Evolutionary conservation across 1,140 invertebrate genomes (phyloP).

Genomic region (Drosophila malerkotliana): DNA sequence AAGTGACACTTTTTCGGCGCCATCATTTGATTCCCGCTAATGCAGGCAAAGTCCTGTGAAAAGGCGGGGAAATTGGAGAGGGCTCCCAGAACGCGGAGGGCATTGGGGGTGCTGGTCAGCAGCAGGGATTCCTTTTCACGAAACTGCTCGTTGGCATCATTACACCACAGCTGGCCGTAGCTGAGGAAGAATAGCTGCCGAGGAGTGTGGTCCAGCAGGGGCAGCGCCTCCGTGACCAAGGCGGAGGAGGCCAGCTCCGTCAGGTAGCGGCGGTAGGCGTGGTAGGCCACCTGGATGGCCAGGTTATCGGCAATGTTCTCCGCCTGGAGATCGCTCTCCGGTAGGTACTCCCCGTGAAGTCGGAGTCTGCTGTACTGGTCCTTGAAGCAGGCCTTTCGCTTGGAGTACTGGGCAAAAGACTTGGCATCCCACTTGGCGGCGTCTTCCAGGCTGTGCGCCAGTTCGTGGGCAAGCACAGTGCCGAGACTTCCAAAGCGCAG

Average conservation of each 20-base stretch:
- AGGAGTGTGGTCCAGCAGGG: constrained; percentile 84
- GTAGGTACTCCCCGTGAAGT: constrained; percentile 84
- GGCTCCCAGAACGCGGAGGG: constrained; percentile 60
- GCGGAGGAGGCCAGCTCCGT: constrained; percentile 17
- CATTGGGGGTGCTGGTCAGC: constrained; percentile 49
- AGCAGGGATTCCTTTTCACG: constrained; percentile 77
- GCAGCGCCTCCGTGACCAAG: constrained; percentile 82
- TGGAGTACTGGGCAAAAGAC: constrained; percentile 47
- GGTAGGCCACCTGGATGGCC: constrained; percentile 87
- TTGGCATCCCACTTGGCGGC: constrained; percentile 57
- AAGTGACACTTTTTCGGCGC: constrained; percentile 84
- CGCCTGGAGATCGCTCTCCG: constrained; percentile 87
- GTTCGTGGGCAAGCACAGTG: constrained; percentile 87
- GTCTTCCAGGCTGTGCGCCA: constrained; percentile 87
- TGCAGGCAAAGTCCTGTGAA: constrained; percentile 49
- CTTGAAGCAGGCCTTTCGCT: constrained; percentile 65
- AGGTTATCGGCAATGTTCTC: constrained; percentile 90
- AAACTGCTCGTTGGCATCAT: constrained; percentile 55
- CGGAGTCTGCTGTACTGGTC: constrained; percentile 66
- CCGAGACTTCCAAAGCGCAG: constrained; percentile 85
- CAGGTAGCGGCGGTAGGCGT: constrained; percentile 84
- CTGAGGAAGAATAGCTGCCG: constrained; percentile 90
- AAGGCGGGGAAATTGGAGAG: constrained; percentile 62
- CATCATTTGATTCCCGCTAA: constrained; percentile 86
- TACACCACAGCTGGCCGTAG: constrained; percentile 86